Evolutionary conservation across 1,140 invertebrate genomes (phyloP).

Genomic region (Microplitis demolitor): DNA sequence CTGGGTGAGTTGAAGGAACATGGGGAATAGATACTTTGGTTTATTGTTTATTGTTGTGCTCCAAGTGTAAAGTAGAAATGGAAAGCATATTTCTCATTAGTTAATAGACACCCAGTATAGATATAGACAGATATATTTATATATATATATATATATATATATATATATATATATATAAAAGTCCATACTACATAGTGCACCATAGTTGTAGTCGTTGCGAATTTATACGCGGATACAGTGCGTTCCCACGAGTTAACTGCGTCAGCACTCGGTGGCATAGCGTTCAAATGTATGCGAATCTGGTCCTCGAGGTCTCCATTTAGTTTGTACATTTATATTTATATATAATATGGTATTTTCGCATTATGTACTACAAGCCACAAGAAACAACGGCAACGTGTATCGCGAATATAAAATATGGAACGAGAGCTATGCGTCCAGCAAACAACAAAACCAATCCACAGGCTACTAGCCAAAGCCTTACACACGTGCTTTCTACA

Average conservation of each 20-base stretch:
- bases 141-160: conserved; percentile 20
- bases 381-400: neutral
- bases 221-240: conserved; percentile 44
- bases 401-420: conserved; percentile 32
- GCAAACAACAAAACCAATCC: too few species aligned
- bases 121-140: conserved; percentile 23
- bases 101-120: neutral
- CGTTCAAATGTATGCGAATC: conserved; percentile 32
- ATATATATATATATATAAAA: conserved; percentile 19
- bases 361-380: conserved; percentile 2
- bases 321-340: neutral
- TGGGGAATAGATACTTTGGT: neutral
- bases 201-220: conserved; percentile 17
- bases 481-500: neutral
- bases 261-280: conserved; percentile 13
- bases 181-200: neutral
- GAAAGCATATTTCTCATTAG: neutral
- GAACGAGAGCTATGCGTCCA: conserved; percentile 20
- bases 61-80: conserved; percentile 3
- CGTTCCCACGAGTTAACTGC: conserved; percentile 44
- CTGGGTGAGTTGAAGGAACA: too few species aligned
- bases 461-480: neutral
- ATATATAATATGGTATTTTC: conserved; percentile 6
- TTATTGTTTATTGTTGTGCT: neutral
- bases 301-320: conserved; percentile 41